A percentile compares a stretch with the other conserved stretches of the same genome.
phyloP scores from a whole-genome alignment of 2,113 vertebrate genomes.

The Eretmochelys imbricata region DNA sequence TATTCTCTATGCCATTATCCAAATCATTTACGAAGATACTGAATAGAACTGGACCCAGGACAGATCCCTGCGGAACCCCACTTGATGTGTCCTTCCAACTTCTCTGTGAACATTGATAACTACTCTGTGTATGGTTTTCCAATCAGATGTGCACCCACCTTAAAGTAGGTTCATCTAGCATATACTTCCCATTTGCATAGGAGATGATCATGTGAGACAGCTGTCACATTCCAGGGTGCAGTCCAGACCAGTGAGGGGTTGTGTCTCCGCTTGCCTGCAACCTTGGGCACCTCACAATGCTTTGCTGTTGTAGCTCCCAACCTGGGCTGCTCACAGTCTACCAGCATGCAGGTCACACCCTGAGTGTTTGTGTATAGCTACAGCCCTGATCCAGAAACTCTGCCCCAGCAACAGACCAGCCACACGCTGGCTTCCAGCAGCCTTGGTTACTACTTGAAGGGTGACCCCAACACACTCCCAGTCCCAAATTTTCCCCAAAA shows the following conservation, averaged over 20 bases:
- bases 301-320: not conserved
- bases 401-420: not conserved
- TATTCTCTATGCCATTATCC: not conserved
- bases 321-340: not conserved
- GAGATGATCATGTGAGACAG: not conserved
- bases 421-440: not conserved
- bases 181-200: not conserved
- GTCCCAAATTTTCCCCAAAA: no score
- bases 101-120: not conserved
- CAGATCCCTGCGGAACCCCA: not conserved
- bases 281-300: not conserved
- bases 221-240: not conserved
- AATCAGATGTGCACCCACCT: not conserved
- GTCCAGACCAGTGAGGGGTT: not conserved
- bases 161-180: not conserved
- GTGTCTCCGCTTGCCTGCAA: not conserved
- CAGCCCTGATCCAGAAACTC: no score
- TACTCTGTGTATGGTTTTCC: not conserved
- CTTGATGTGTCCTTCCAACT: not conserved
- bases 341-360: not conserved
- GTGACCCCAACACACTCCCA: no score
- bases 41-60: not conserved
- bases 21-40: not conserved
- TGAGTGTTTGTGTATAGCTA: not conserved
- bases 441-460: no score